Percentiles rank a stretch among this genome's conserved stretches.
Evolutionary conservation across 1,140 invertebrate species (phyloP).

Genomic region (Caligus rogercresseyi): DNA sequence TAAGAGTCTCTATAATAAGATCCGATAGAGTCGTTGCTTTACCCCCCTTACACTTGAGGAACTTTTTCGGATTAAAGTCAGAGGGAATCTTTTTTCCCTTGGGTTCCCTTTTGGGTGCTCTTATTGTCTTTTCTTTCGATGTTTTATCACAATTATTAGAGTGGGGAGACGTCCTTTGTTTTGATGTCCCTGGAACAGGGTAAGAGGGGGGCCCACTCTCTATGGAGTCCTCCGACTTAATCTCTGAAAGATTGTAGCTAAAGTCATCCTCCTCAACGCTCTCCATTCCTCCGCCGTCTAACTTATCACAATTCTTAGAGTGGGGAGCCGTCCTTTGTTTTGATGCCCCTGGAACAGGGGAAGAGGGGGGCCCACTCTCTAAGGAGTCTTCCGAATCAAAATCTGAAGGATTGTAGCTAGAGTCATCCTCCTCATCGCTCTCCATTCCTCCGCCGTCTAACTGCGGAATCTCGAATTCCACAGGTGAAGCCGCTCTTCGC

Average conservation of each 20-base stretch:
- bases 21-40: background rate
- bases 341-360: too few species aligned
- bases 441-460: constrained; percentile 17
- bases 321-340: too few species aligned
- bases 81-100: too few species aligned
- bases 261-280: constrained; percentile 5
- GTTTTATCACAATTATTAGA: too few species aligned
- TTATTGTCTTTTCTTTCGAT: background rate
- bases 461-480: constrained; percentile 17
- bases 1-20: background rate
- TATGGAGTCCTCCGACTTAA: background rate
- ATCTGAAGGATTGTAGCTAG: background rate
- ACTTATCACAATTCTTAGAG: too few species aligned
- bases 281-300: constrained; percentile 16
- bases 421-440: constrained; percentile 7
- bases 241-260: background rate
- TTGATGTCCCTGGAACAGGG: too few species aligned
- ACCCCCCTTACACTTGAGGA: too few species aligned
- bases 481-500: constrained; percentile 10
- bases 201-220: too few species aligned
- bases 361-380: too few species aligned
- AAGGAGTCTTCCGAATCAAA: constrained; percentile 6
- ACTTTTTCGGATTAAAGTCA: background rate
- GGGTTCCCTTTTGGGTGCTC: background rate
- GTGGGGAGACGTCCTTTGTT: too few species aligned